Percentiles rank a stretch among this genome's conserved stretches.
phyloP scores from a whole-genome alignment of 2,113 vertebrate genomes.

The Spheniscus mendiculus region DNA sequence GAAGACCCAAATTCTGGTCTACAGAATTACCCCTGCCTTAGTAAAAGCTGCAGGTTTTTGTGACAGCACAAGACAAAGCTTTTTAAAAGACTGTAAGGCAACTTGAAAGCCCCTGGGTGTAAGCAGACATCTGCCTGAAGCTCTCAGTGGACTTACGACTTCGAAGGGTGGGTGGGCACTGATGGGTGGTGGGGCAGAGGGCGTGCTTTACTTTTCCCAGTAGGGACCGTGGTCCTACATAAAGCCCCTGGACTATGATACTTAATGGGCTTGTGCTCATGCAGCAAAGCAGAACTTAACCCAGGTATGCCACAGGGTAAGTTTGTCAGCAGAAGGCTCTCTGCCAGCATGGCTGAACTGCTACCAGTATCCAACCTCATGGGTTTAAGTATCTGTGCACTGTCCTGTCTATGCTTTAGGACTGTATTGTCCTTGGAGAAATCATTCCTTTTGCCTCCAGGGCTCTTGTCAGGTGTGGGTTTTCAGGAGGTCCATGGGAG shows the following conservation, averaged over 20 bases:
- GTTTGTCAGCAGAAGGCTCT: not conserved
- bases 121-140: not conserved
- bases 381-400: not conserved
- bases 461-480: not conserved
- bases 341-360: not conserved
- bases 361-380: not conserved
- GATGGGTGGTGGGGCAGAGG: not conserved
- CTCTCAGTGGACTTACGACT: not conserved
- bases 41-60: not conserved
- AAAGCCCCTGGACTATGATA: rapidly evolving
- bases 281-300: not conserved
- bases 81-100: not conserved
- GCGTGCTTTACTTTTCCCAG: not conserved
- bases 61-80: not conserved
- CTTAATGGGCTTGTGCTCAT: not conserved
- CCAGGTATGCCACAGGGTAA: not conserved
- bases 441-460: not conserved
- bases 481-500: not conserved
- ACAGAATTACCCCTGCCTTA: not conserved
- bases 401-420: not conserved
- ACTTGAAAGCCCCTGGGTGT: not conserved
- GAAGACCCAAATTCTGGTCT: not conserved
- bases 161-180: not conserved
- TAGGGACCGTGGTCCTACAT: not conserved
- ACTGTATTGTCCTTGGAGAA: not conserved